A percentile compares a stretch with the other conserved stretches of the same genome.
phyloP scores from a whole-genome alignment of 2,113 vertebrate genomes.

The Columbina picui region DNA sequence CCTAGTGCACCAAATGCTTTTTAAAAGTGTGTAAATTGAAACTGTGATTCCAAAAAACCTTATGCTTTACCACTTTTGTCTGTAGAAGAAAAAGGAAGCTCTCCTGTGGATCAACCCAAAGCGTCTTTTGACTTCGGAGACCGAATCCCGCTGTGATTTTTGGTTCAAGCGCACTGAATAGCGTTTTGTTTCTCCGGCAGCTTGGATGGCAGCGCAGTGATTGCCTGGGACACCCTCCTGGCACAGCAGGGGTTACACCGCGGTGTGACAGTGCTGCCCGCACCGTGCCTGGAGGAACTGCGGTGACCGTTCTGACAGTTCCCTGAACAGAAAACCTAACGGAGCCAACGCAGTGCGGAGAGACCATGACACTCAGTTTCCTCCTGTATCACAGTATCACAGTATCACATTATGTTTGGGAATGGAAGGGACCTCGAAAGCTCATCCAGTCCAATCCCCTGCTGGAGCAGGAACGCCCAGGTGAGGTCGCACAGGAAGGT shows the following conservation, averaged over 20 bases:
- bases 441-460: too few relatives aligned
- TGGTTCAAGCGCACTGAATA: not conserved
- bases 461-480: too few relatives aligned
- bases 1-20: not conserved
- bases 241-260: not conserved
- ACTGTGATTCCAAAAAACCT: not conserved
- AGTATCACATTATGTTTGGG: too few relatives aligned
- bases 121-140: not conserved
- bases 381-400: too few relatives aligned
- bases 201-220: not conserved
- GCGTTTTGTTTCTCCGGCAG: not conserved
- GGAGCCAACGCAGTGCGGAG: not conserved
- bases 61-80: not conserved
- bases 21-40: not conserved
- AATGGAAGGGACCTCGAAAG: too few relatives aligned
- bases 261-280: not conserved
- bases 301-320: not conserved
- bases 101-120: not conserved
- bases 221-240: not conserved
- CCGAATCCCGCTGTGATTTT: not conserved
- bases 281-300: not conserved
- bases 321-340: not conserved
- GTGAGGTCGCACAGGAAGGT: too few relatives aligned
- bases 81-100: not conserved
- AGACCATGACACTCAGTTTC: not conserved